Evolutionary conservation across 2,113 vertebrate species (phyloP), one percentile per base, ranked within the genome.

Genomic region (Caranx melampygus): DNA sequence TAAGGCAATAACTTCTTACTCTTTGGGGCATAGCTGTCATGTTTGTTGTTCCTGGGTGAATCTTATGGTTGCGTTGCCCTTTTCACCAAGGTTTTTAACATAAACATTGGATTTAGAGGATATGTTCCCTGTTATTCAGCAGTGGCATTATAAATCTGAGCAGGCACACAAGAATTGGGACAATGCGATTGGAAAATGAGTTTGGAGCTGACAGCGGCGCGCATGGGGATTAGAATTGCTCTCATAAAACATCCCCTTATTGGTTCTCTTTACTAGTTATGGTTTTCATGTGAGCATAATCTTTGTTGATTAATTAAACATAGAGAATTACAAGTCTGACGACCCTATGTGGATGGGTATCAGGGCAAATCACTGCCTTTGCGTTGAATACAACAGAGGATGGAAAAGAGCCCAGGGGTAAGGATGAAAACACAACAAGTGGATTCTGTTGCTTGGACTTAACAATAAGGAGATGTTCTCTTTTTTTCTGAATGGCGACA

Each of bases 31-130:
- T 60, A 69, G 78, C 59, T 80, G 90, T 86, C 88, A 78, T 69
- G 62, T 91, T 88, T 71, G 76, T 86, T 86, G 88, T 79, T 74
- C 90, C 89, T 91, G 26, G 16, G 87, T 88, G 89, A 71, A 78
- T 65, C 89, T 72, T 76, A 84, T 67, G 64, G 68, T n/a, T 61
- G 58, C 55, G 62, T 79, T 85, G 80, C 59, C 77, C 83, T 87
- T 90, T 92, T 88, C 52, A 49, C 66, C 35, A 3, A 18, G n/a
- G 18, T 21, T 81, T 90, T 84, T 72, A 55, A 86, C 79, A 83
- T 68, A 81, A 89, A 79, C 87, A 83, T 9, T 75, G 77, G 76
- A 78, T 82, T 85, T 73, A 63, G 49, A 72, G 34, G 45, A 75
- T 59, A 57, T 78, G 33, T 69, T 52, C 18, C 18, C 58, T 6